A percentile compares a stretch with the other conserved stretches of the same genome.
These are phyloP conservation scores for Endotricha flammealis DNA, from an alignment of 2,888 invertebrate genomes.

Conservation along the genomic window DNA sequence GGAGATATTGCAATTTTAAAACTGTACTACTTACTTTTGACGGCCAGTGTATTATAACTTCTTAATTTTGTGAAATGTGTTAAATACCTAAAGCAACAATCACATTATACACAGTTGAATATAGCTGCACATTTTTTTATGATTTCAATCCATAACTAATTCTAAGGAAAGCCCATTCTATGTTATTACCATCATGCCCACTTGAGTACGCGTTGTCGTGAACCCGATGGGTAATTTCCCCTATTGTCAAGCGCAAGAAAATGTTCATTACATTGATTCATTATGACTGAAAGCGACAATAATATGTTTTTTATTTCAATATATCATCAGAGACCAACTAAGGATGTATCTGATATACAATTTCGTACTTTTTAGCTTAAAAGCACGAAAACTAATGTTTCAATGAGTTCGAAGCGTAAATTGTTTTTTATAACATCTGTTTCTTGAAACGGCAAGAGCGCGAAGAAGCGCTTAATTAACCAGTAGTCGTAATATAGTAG, in stretches of 20 bases:
- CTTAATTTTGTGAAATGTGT: no score
- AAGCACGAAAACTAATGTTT: slow-evolving; percentile 3
- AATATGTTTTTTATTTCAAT: background rate
- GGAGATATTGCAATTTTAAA: no score
- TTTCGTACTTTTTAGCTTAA: background rate
- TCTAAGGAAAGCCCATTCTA: slow-evolving; percentile 30
- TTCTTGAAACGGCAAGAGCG: slow-evolving; percentile 20
- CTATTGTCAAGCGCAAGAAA: slow-evolving; percentile 72
- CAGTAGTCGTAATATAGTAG: no score
- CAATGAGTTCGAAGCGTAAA: slow-evolving; percentile 1
- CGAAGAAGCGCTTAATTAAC: no score
- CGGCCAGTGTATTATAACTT: no score
- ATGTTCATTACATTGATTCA: slow-evolving; percentile 32
- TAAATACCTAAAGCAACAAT: no score
- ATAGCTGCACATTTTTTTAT: no score
- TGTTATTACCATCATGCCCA: slow-evolving; percentile 34
- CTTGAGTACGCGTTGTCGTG: slow-evolving; percentile 49
- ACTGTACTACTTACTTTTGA: no score
- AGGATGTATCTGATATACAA: no score
- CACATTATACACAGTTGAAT: no score
- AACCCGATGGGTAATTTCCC: slow-evolving; percentile 69
- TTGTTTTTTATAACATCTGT: slow-evolving; percentile 22
- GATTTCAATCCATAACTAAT: no score
- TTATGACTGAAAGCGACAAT: slow-evolving; percentile 21
- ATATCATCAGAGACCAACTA: no score